Evolutionary conservation across 1,140 invertebrate species (phyloP).

Genomic region (Nixonia krombeini): DNA sequence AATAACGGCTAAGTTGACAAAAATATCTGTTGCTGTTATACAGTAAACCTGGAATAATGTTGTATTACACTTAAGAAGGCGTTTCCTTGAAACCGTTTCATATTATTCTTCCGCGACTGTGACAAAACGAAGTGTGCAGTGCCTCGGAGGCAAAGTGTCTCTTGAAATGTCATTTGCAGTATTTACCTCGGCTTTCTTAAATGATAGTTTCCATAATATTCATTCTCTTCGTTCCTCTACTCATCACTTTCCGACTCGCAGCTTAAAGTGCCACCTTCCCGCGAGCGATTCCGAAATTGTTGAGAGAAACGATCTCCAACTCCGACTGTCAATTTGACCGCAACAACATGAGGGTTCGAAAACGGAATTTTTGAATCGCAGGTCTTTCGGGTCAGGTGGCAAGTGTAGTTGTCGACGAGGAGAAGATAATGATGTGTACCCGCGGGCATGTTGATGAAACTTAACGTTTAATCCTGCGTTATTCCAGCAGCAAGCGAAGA

Average conservation of each 20-base stretch:
- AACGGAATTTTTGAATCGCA: no score
- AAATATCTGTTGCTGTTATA: neutral
- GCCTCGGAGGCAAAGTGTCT: slow-evolving; percentile 7
- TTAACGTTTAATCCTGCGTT: slow-evolving; percentile 31
- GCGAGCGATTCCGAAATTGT: no score
- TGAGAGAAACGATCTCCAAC: no score
- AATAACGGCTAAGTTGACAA: no score
- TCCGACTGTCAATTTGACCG: no score
- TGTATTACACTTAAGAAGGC: slow-evolving; percentile 19
- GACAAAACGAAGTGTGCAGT: slow-evolving; percentile 14
- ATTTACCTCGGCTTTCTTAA: slow-evolving; percentile 20
- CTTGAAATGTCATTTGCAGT: slow-evolving; percentile 32
- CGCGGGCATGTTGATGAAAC: slow-evolving; percentile 17
- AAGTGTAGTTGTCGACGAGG: no score
- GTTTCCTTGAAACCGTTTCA: slow-evolving; percentile 21
- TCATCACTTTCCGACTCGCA: slow-evolving; percentile 26
- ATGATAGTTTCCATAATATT: slow-evolving; percentile 39
- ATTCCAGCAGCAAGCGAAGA: slow-evolving; percentile 18
- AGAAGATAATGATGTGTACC: slow-evolving; percentile 27
- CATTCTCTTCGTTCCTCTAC: slow-evolving; percentile 25
- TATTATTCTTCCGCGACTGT: slow-evolving; percentile 21
- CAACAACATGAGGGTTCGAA: no score
- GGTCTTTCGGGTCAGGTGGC: no score
- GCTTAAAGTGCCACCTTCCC: no score
- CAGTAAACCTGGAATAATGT: slow-evolving; percentile 11